Conservation (phyloP, 2,113 vertebrate species). For the Serinus canaria region DNA sequence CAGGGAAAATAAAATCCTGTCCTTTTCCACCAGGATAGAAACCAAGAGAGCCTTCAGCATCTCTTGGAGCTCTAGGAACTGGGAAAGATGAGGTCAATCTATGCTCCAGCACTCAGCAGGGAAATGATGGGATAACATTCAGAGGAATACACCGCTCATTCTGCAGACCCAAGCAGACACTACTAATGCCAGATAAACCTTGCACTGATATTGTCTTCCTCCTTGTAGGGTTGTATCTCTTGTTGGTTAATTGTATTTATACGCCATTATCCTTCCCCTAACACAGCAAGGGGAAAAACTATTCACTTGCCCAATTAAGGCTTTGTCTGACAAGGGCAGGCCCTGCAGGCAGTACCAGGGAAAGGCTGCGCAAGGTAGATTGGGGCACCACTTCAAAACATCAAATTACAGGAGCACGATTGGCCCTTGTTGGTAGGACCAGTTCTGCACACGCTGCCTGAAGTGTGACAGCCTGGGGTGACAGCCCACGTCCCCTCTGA, state of each 20-base stretch:
- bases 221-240: neutral
- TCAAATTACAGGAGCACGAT: neutral
- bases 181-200: neutral
- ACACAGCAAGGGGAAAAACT: neutral
- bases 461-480: neutral
- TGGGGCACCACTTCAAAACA: conserved; percentile 39
- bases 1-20: neutral
- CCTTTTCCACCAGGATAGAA: neutral
- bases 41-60: neutral
- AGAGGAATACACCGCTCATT: neutral
- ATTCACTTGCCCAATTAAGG: neutral
- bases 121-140: neutral
- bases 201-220: neutral
- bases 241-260: conserved; percentile 29
- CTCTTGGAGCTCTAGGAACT: neutral
- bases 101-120: neutral
- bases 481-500: neutral
- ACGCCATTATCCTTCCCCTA: conserved; percentile 15
- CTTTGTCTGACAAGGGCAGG: conserved; percentile 4
- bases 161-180: neutral
- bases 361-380: neutral
- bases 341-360: conserved; percentile 28
- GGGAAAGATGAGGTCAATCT: neutral
- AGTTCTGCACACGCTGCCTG: neutral
- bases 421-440: neutral